Evolutionary conservation across 1,140 invertebrate genomes (phyloP).

Genomic region (Neodiprion lecontei): DNA sequence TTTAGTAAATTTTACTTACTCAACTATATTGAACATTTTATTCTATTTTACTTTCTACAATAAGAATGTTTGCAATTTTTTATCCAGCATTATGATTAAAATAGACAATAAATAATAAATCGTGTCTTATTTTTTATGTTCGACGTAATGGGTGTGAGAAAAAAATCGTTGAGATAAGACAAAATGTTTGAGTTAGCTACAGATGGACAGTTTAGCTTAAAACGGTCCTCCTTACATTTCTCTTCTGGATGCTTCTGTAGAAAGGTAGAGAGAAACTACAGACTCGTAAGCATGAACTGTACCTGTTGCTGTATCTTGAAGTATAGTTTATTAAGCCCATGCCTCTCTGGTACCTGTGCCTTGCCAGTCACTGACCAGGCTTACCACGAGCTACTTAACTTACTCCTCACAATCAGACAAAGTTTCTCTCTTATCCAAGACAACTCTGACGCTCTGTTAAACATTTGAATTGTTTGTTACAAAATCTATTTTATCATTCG

Average conservation of each 20-base stretch:
- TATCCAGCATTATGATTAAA: too few species aligned
- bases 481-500: too few species aligned
- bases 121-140: too few species aligned
- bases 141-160: too few species aligned
- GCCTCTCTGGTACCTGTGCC: conserved; percentile 19
- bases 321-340: conserved; percentile 5
- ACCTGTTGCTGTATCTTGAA: background rate
- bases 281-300: background rate
- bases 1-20: too few species aligned
- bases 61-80: too few species aligned
- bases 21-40: too few species aligned
- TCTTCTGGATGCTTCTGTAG: conserved; percentile 47
- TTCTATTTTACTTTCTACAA: too few species aligned
- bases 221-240: conserved; percentile 35
- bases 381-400: conserved; percentile 32
- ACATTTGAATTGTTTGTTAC: too few species aligned
- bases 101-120: too few species aligned
- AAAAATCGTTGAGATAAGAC: too few species aligned
- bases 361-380: conserved; percentile 56
- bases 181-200: background rate
- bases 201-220: background rate
- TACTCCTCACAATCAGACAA: background rate
- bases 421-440: background rate
- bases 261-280: conserved; percentile 51
- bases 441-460: background rate